Conservation (phyloP, 2,113 vertebrate species). For the Oreocharis arfaki region DNA sequence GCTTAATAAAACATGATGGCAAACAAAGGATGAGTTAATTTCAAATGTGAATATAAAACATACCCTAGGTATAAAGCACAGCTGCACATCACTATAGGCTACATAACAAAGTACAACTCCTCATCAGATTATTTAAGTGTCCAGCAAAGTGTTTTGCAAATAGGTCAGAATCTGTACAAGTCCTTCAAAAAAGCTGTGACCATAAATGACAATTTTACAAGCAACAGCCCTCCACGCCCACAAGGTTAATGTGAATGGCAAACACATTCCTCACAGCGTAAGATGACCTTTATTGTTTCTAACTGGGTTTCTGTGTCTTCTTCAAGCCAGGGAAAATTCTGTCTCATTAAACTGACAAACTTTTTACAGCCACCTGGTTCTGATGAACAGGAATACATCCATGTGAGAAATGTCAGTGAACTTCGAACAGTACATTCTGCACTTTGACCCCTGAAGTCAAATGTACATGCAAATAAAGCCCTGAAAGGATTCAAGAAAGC, state of each 20-base stretch:
- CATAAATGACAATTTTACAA: neutral
- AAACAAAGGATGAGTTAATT: slow-evolving; percentile 13
- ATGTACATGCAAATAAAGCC: neutral
- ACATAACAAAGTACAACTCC: neutral
- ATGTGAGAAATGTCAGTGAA: neutral
- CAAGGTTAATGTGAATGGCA: neutral
- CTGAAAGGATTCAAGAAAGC: neutral
- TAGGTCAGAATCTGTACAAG: neutral
- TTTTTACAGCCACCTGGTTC: neutral
- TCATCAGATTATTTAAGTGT: neutral
- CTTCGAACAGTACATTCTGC: neutral
- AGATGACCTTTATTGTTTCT: neutral
- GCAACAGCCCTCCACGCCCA: neutral
- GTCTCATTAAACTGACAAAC: neutral
- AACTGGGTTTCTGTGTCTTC: neutral
- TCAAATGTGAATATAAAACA: slow-evolving; percentile 69
- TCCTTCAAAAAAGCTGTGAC: neutral
- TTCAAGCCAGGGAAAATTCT: neutral
- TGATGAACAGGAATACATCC: neutral
- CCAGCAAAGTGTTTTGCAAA: neutral
- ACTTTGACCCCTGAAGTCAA: neutral
- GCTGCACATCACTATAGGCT: neutral
- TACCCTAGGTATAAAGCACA: neutral
- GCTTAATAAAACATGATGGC: neutral
- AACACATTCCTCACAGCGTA: neutral